These are phyloP conservation scores for Crotalus horridus DNA, from an alignment of 2,113 vertebrate species.

Conservation along the genomic window DNA sequence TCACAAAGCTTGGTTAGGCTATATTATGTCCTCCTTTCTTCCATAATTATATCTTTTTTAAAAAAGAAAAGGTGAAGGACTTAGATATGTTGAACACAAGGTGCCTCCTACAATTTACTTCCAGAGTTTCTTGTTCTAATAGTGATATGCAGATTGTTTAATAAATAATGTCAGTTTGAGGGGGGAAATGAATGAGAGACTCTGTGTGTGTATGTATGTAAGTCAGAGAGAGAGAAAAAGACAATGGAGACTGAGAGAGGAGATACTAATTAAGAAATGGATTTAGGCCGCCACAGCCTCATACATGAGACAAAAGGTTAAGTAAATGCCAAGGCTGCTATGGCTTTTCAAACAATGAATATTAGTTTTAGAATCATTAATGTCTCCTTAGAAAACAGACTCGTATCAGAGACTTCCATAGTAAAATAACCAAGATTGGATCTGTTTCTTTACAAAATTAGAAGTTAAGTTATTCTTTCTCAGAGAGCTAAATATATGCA, in stretches of 20 bases:
- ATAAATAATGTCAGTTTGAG: slow-evolving; percentile 73
- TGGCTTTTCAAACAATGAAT: slow-evolving; percentile 99
- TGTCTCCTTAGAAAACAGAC: slow-evolving; percentile 96
- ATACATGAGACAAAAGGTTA: slow-evolving; percentile 99
- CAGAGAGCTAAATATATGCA: slow-evolving; percentile 80
- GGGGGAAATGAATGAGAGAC: not conserved
- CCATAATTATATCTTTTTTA: not conserved
- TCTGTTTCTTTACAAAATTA: slow-evolving; percentile 85
- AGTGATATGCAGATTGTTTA: slow-evolving; percentile 77
- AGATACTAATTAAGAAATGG: slow-evolving; percentile 99
- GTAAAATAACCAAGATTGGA: slow-evolving; percentile 78
- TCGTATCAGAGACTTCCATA: slow-evolving; percentile 86
- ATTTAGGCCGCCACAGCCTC: slow-evolving; percentile 94
- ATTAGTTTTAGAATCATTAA: slow-evolving; percentile 99
- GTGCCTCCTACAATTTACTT: not conserved
- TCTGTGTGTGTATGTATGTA: not conserved
- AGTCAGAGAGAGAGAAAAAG: not conserved
- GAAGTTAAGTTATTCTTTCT: slow-evolving; percentile 86
- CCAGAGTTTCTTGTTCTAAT: slow-evolving; percentile 58
- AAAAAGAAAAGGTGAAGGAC: not conserved
- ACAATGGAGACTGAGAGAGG: slow-evolving; percentile 68
- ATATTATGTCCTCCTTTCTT: not conserved
- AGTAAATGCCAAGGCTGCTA: slow-evolving; percentile 97
- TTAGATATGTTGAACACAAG: not conserved
- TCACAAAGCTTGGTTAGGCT: not conserved